Evolutionary conservation across 2,113 vertebrate species (phyloP).

Genomic region (Pseudorhombus dupliciocellatus): DNA sequence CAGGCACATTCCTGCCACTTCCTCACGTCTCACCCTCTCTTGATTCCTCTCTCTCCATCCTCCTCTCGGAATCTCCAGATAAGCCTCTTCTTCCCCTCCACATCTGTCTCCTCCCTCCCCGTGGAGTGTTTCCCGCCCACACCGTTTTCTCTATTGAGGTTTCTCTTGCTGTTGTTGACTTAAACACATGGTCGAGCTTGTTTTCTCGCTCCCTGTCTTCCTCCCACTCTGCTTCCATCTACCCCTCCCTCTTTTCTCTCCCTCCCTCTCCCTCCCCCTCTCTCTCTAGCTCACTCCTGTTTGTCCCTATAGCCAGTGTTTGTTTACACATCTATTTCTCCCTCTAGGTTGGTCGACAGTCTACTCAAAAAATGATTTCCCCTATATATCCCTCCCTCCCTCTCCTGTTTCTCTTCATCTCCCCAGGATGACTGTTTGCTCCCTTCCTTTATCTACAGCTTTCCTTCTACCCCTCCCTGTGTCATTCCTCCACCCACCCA

Average conservation of each 20-base stretch:
- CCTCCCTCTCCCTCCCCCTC: slow-evolving; percentile 16
- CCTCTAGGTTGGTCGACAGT: slow-evolving; percentile 58
- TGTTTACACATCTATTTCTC: slow-evolving; percentile 75
- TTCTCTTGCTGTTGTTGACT: slow-evolving; percentile 73
- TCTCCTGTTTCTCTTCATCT: slow-evolving; percentile 50
- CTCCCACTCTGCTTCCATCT: slow-evolving; percentile 64
- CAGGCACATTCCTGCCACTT: slow-evolving; percentile 2
- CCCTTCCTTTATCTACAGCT: slow-evolving; percentile 55
- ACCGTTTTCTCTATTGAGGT: slow-evolving; percentile 71
- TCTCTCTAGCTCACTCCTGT: slow-evolving; percentile 40
- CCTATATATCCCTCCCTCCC: slow-evolving; percentile 47
- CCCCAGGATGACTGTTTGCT: slow-evolving; percentile 49
- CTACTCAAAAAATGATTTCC: slow-evolving; percentile 66
- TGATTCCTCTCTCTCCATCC: slow-evolving; percentile 20
- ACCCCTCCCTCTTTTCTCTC: slow-evolving; percentile 47
- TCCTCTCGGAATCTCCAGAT: slow-evolving; percentile 15
- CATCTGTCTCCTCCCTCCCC: slow-evolving; percentile 68
- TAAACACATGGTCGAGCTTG: slow-evolving; percentile 76
- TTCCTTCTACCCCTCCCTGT: slow-evolving; percentile 41
- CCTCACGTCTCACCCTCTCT: slow-evolving; percentile 23
- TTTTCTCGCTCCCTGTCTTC: slow-evolving; percentile 70
- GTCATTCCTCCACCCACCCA: slow-evolving; percentile 49
- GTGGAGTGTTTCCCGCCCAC: slow-evolving; percentile 73
- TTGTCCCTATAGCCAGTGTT: slow-evolving; percentile 66
- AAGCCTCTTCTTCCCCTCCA: slow-evolving; percentile 27